Conservation (phyloP, 2,113 vertebrate species). For the Spermophilus dauricus region DNA sequence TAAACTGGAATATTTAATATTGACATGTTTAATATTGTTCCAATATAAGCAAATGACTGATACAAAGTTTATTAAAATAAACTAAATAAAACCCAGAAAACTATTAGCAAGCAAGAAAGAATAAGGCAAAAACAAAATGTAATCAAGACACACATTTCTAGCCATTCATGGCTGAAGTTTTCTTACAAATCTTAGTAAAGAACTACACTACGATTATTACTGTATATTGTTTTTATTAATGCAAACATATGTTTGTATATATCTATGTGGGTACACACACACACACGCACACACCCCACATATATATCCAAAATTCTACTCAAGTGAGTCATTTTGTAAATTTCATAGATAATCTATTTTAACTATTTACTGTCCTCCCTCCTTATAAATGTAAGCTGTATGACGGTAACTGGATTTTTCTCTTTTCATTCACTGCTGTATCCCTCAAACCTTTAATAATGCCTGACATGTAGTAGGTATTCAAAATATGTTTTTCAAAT, state of each 20-base stretch:
- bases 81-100: conserved; percentile 14
- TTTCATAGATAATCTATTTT: background rate
- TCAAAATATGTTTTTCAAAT: background rate
- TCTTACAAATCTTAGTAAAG: conserved; percentile 26
- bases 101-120: conserved; percentile 1
- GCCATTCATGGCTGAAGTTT: background rate
- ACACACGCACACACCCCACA: background rate
- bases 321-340: background rate
- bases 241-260: background rate
- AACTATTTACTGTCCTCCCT: background rate
- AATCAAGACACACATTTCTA: conserved; percentile 3
- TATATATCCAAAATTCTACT: conserved; percentile 27
- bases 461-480: background rate
- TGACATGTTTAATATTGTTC: background rate
- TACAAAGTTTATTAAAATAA: background rate
- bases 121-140: background rate
- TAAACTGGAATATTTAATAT: too few species aligned
- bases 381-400: background rate
- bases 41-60: background rate
- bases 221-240: background rate
- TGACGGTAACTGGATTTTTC: background rate
- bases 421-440: background rate
- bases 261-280: background rate
- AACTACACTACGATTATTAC: background rate
- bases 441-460: background rate